Base-by-base conservation (phyloP, 1,140 invertebrate species). In the Cyclina sinensis region DNA sequence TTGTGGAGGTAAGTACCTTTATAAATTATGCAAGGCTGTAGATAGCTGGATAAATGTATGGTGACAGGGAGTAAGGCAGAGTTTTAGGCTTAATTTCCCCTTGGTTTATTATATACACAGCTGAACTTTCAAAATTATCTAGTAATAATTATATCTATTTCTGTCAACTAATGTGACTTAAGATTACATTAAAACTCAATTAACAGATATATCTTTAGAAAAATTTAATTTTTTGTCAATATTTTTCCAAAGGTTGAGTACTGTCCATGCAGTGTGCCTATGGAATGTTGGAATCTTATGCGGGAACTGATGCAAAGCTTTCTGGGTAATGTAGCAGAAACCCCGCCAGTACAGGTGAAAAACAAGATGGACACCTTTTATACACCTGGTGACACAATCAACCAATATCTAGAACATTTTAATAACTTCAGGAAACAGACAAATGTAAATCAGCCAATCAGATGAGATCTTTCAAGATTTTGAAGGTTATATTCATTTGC, bases 351-450 rank as follows among this genome's bases (percentile, higher is more conserved):
- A 35, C 92, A 95, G 83, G 93, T 98, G 0, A 96, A 98, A 93
- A 97, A 96, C 89, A 96, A 97, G 90, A 97, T 98, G 97, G 98
- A 98, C 93, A 98, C 98, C 21, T 96, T 98, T 68, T 99, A 98
- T 90, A 93, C 94, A 12, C 96, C 96, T 12, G 90, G 98, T 90
- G 98, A 99, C 94, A 99, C 98, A 0, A 97, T 99, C 76, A 97
- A 98, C 89, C 98, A 99, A 93, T 99, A 99, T 95, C 96, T 99
- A 92, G 98, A 99, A 95, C 98, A 99, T 94, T 99, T 99, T 95
- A 98, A 97, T 90, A 97, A 97, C 79, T 98, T 98, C 93, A 96
- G 98, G 73, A 99, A 99, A 95, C 95, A 96, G 1, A 96, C 97
- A 35, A 78, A 84, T 27, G 48, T 86, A 21, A 73, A 54, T 46